Evolutionary conservation across 2,888 invertebrate genomes (phyloP).

Genomic region (Griposia aprilina): DNA sequence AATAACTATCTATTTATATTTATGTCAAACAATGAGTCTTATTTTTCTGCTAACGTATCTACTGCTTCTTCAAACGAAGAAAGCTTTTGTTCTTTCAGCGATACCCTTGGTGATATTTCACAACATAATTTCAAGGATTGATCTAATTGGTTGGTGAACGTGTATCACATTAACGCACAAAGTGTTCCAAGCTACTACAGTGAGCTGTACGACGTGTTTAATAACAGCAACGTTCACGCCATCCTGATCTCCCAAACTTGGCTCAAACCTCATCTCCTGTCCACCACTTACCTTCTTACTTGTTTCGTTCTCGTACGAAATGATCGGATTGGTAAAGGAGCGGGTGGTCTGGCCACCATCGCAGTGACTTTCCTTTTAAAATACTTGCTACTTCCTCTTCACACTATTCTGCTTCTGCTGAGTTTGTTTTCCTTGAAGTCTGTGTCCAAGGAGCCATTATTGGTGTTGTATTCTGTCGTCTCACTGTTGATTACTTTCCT

Average conservation of each 20-base stretch:
- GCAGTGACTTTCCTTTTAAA: neutral
- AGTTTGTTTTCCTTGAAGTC: constrained; percentile 4
- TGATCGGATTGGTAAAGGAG: neutral
- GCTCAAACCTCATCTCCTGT: neutral
- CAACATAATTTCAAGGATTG: too few relatives aligned
- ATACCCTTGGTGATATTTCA: too few relatives aligned
- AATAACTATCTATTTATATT: too few relatives aligned
- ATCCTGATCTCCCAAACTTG: neutral
- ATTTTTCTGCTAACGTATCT: too few relatives aligned
- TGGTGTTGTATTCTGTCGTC: too few relatives aligned
- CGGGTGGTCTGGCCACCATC: neutral
- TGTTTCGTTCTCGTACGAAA: neutral
- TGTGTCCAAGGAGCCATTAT: too few relatives aligned
- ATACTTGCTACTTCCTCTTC: neutral
- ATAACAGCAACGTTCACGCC: neutral
- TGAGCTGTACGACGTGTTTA: neutral
- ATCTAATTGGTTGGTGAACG: too few relatives aligned
- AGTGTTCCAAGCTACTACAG: neutral
- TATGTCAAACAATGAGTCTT: too few relatives aligned
- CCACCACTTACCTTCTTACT: neutral
- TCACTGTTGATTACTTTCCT: too few relatives aligned
- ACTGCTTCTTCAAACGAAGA: too few relatives aligned
- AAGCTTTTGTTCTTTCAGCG: too few relatives aligned
- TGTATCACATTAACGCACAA: too few relatives aligned
- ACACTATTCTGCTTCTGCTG: neutral